Conservation (phyloP, 2,888 invertebrate genomes). For the Laspeyria flexula region DNA sequence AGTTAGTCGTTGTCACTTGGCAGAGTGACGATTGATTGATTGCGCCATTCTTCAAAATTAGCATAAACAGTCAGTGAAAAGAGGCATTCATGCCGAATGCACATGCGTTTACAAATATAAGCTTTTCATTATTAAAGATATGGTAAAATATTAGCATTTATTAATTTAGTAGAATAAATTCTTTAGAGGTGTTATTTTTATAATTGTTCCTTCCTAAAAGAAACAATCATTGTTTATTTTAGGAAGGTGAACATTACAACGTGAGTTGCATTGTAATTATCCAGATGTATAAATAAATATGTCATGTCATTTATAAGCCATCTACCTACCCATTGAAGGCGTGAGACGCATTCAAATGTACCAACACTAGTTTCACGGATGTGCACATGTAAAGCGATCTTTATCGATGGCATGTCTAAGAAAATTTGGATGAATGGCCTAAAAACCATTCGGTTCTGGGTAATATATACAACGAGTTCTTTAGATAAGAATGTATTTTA, state of each 20-base stretch:
- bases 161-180: too few species aligned
- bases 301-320: constrained; percentile 61
- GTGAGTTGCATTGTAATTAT: constrained; percentile 30
- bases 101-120: too few species aligned
- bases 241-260: too few species aligned
- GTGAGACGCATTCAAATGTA: constrained; percentile 45
- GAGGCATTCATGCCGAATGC: too few species aligned
- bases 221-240: constrained; percentile 7
- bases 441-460: neutral
- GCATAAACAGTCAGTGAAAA: too few species aligned
- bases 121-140: too few species aligned
- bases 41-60: too few species aligned
- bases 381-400: constrained; percentile 70
- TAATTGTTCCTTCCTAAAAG: neutral
- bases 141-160: too few species aligned
- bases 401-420: constrained; percentile 75
- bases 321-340: constrained; percentile 41
- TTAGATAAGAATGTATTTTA: neutral
- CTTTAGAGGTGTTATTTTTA: too few species aligned
- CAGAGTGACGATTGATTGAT: too few species aligned
- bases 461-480: neutral
- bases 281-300: constrained; percentile 45
- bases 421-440: constrained; percentile 65
- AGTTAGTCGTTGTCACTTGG: too few species aligned
- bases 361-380: constrained; percentile 70